A percentile compares a stretch with the other conserved stretches of the same genome.
Conservation (phyloP, 2,888 invertebrate genomes). For the Brachyopa scutellaris region DNA sequence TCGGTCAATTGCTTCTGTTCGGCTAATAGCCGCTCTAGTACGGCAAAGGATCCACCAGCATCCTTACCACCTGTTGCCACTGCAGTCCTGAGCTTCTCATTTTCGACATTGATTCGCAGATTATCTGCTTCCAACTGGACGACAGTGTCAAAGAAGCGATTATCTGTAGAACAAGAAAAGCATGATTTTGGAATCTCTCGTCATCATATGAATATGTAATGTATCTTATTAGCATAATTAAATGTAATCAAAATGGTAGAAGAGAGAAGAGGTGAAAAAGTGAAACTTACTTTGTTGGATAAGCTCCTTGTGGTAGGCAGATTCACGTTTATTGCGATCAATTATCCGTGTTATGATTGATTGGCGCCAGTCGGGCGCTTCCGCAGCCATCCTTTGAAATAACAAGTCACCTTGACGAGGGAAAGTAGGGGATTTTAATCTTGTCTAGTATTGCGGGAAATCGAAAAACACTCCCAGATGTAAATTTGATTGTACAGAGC, state of each 20-base stretch:
- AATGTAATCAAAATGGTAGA: slow-evolving; percentile 19
- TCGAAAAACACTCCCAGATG: slow-evolving; percentile 49
- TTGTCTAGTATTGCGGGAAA: not conserved
- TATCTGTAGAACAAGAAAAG: slow-evolving; percentile 85
- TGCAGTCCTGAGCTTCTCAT: slow-evolving; percentile 89
- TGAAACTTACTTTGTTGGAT: slow-evolving; percentile 89
- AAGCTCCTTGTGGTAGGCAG: slow-evolving; percentile 89
- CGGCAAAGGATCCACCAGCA: slow-evolving; percentile 84
- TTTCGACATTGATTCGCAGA: slow-evolving; percentile 91
- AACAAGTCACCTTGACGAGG: slow-evolving; percentile 25
- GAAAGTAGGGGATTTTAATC: not conserved
- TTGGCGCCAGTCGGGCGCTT: slow-evolving; percentile 86
- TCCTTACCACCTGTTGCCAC: slow-evolving; percentile 81
- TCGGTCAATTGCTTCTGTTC: slow-evolving; percentile 97
- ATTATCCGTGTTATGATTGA: slow-evolving; percentile 87
- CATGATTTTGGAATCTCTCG: not conserved
- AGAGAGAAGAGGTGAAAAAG: slow-evolving; percentile 6
- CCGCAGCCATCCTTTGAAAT: slow-evolving; percentile 77
- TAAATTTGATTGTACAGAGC: slow-evolving; percentile 30
- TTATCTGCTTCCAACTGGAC: slow-evolving; percentile 92
- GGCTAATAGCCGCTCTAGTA: slow-evolving; percentile 90
- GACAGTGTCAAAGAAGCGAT: slow-evolving; percentile 91
- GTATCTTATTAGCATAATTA: slow-evolving; percentile 62
- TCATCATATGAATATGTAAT: not conserved
- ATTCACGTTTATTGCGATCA: slow-evolving; percentile 89